Percentiles rank a stretch among this genome's conserved stretches.
These are phyloP conservation scores for Metopolophium dirhodum DNA, from an alignment of 1,140 invertebrate species.

Conservation along the genomic window DNA sequence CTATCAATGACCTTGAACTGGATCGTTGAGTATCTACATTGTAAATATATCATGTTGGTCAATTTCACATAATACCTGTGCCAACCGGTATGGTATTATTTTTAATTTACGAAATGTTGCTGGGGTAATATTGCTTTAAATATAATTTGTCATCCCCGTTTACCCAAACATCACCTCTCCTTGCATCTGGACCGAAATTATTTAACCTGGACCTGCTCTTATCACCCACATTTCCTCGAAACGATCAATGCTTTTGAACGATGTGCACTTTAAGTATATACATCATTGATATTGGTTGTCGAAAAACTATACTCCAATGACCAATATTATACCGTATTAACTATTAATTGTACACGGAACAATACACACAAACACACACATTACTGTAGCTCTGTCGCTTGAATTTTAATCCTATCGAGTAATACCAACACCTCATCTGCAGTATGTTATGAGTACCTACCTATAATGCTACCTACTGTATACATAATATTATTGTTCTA, in stretches of 20 bases:
- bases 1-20: neutral
- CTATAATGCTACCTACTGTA: neutral
- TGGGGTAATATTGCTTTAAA: constrained; percentile 10
- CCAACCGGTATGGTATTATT: neutral
- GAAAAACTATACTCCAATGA: neutral
- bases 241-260: constrained; percentile 26
- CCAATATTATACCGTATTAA: neutral
- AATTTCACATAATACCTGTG: neutral
- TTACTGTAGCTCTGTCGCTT: constrained; percentile 19
- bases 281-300: neutral
- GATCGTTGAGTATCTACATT: neutral
- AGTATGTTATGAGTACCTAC: neutral
- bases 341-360: neutral
- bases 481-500: constrained; percentile 5
- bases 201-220: neutral
- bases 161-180: neutral
- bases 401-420: constrained; percentile 33
- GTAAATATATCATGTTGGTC: constrained; percentile 20
- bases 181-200: neutral
- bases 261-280: neutral
- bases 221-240: neutral
- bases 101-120: constrained; percentile 17
- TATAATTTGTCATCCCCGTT: neutral
- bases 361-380: neutral
- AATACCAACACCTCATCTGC: neutral